Base-by-base conservation (phyloP, 2,888 invertebrate genomes). In the Mesodorylaimus sp. region DNA sequence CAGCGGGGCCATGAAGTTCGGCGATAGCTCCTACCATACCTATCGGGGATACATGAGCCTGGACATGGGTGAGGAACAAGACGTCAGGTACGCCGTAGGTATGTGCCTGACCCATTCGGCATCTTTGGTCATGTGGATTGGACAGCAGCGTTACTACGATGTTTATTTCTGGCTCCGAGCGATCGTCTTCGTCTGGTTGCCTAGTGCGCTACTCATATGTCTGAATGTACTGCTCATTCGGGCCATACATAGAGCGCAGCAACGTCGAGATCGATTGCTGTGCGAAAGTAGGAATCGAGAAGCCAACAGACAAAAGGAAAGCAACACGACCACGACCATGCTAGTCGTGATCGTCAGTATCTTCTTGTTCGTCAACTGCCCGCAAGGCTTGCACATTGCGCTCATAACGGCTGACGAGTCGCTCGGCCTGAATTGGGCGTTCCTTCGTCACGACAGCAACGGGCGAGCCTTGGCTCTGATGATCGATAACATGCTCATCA, bases 171-270 rank as follows among this genome's bases (percentile, higher is more conserved):
- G 80, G 62, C 88, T 87, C 67, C 76, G 91, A 16, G 83, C 88
- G 13, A 70, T 89, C 5, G 86, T 85, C 68, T 86, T 91, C n/a
- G 86, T 91, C 65, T 72, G 86, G 55, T 74, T 86, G 51, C 91
- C 91, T 0, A 89, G 89, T 72, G 77, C 83, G 10, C 78, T 83
- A 1, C 74, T 93, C 39, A 85, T 89, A 0, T 80, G 85, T 21
- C 75, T 93, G 47, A 91, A 91, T 66, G 78, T 83, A 0, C 73
- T 88, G 7, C 76, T 93, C 2, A 86, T 89, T 66, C 73, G 77
- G 47, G 86, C 88, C 0, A 78, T 93, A 77, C 75, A 81, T 49
- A 76, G 79, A 55, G 89, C 89, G 0, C 83, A 87, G 64, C 73
- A 77, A 50, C 78, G 83, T 54, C 73, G 85, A 32, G 78, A 80